Base-by-base conservation (phyloP, 2,888 invertebrate genomes). In the Lepidocyrtoides sp. region DNA sequence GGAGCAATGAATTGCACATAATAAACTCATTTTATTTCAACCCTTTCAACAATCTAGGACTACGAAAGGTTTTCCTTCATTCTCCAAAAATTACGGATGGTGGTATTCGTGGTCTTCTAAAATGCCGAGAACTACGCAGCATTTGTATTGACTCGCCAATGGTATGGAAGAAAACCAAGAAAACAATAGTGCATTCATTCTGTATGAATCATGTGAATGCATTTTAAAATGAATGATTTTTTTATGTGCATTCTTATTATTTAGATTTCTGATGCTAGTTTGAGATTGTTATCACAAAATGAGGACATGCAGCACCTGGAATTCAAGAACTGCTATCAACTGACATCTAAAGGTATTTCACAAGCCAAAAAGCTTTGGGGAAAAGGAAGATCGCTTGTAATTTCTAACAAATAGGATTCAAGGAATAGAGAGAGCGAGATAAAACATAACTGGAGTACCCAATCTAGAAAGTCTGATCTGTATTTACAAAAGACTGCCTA, bases 71-170 rank as follows among this genome's bases (percentile, higher is more conserved):
- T 36, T 36, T 77, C 14, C 14, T 92, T 12, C 77, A 82, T 10
- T 92, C 92, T 7, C 86, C 83, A n/a, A 60, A 79, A 23, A 69
- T 92, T 23, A 89, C 92, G 48, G 91, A 92, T 63, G 60, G 17
- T 26, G 79, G 69, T 0, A 44, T 92, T 36, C 17, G n/a, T 69
- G 92, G 87, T 4, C 12, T 92, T 10, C 2, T 69, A 23, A 1
- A 20, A 0, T 92, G 91, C 23, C 41, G 36, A 5, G 86, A 92
- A 48, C 32, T 92, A 12, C 72, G 66, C 41, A 54, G 54, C n/a
- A 41, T 92, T 14, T 32, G 29, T 0, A 32, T 92, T 8, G 69
- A 88, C 8, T 84, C 91, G 1, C 92, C 88, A 51, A 63, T 84
- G 63, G 92, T 92, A 88, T 69, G 60, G 1, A 72, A 63, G 36